Conservation (phyloP, 2,888 invertebrate genomes). For the Bembecia ichneumoniformis region DNA sequence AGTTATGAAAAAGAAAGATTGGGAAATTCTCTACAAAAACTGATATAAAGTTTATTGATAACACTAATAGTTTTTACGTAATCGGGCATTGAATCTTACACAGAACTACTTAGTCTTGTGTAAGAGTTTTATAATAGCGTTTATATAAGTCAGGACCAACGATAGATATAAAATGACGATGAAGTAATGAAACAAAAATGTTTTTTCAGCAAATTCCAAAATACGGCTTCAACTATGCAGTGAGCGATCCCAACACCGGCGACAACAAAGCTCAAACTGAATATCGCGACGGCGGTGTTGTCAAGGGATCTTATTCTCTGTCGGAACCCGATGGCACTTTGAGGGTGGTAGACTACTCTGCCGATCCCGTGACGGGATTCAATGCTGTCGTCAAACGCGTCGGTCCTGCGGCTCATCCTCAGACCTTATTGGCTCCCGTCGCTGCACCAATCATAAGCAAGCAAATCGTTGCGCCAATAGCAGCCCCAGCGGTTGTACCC, state of each 20-base stretch:
- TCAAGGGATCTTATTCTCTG: conserved; percentile 60
- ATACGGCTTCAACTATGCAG: conserved; percentile 65
- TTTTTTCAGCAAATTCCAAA: conserved; percentile 45
- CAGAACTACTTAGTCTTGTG: too few species aligned
- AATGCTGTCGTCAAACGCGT: conserved; percentile 60
- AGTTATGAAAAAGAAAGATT: too few species aligned
- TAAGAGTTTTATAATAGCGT: too few species aligned
- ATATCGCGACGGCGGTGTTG: conserved; percentile 52
- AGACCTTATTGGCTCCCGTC: conserved; percentile 18
- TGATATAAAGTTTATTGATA: too few species aligned
- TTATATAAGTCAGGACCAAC: too few species aligned
- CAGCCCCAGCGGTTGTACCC: conserved; percentile 16
- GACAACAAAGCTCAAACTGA: conserved; percentile 62
- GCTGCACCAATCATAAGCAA: conserved; percentile 10
- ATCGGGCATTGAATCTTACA: too few species aligned
- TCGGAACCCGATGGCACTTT: conserved; percentile 60
- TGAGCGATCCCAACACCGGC: conserved; percentile 59
- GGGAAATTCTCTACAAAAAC: too few species aligned
- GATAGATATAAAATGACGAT: too few species aligned
- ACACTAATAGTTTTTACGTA: too few species aligned
- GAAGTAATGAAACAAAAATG: neutral
- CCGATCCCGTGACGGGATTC: conserved; percentile 53
- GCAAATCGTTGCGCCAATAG: conserved; percentile 1
- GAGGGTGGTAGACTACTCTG: conserved; percentile 55
- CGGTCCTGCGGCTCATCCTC: conserved; percentile 49